Conservation (phyloP, 2,797 vertebrate species). For the Rhincodon typus region DNA sequence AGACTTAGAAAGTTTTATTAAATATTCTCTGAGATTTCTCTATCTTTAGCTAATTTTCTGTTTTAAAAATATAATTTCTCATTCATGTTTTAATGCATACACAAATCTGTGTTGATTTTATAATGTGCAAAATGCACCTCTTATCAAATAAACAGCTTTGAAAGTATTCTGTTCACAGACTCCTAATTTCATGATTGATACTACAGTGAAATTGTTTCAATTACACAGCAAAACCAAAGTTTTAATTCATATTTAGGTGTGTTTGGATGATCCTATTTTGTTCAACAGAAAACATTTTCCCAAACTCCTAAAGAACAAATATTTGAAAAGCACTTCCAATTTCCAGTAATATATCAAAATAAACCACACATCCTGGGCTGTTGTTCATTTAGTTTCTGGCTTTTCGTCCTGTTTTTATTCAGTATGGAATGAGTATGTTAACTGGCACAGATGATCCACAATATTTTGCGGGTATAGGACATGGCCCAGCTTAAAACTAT, state of each 20-base stretch:
- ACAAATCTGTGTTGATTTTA: background rate
- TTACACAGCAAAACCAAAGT: too few species aligned
- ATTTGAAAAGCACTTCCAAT: background rate
- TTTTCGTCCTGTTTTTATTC: background rate
- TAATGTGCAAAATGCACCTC: background rate
- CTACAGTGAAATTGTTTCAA: background rate
- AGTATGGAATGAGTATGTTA: background rate
- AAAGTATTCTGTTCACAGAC: background rate
- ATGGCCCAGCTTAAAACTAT: background rate
- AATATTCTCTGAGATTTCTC: background rate
- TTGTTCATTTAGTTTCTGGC: background rate
- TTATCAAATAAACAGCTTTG: background rate
- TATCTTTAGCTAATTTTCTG: background rate
- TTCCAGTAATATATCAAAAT: too few species aligned
- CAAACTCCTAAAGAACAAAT: background rate
- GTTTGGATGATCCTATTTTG: too few species aligned
- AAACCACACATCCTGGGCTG: too few species aligned
- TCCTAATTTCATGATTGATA: background rate
- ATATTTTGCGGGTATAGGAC: background rate
- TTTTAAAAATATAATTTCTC: too few species aligned
- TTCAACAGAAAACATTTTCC: background rate
- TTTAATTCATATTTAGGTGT: background rate
- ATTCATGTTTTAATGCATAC: background rate
- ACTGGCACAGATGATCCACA: background rate
- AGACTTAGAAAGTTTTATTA: background rate